Conservation (phyloP, 2,888 invertebrate species). For the Agonum fuliginosum region DNA sequence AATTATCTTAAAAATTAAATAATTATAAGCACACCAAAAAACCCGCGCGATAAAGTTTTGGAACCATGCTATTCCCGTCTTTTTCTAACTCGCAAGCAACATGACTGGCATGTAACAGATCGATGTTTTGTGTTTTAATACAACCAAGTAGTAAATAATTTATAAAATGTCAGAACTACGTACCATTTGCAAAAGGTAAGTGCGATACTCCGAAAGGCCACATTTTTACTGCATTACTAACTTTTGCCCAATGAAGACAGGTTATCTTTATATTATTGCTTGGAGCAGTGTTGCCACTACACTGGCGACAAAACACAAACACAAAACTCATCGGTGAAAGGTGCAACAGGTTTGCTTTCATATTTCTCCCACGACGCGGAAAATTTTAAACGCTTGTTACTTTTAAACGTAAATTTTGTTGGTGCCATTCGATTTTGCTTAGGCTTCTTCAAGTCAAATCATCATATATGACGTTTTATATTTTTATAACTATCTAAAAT, state of each 20-base stretch:
- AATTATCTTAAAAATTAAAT: background rate
- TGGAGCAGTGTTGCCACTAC: constrained; percentile 49
- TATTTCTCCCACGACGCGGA: too few relatives aligned
- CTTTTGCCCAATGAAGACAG: constrained; percentile 19
- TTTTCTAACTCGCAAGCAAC: background rate
- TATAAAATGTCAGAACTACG: constrained; percentile 44
- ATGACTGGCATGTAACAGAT: constrained; percentile 7
- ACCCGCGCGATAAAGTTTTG: constrained; percentile 3
- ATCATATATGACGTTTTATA: too few relatives aligned
- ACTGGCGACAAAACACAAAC: background rate
- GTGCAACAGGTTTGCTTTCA: too few relatives aligned
- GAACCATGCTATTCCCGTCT: too few relatives aligned
- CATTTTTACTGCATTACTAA: constrained; percentile 43
- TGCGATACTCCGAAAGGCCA: constrained; percentile 44
- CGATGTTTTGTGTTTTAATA: background rate
- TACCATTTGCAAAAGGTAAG: constrained; percentile 60
- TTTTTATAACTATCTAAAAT: too few relatives aligned
- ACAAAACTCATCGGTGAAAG: background rate
- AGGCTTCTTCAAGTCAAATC: too few relatives aligned
- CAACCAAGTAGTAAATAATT: background rate
- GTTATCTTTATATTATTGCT: constrained; percentile 41
- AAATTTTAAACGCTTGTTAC: too few relatives aligned
- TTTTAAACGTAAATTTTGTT: too few relatives aligned
- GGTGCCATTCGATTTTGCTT: too few relatives aligned
- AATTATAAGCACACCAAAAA: too few relatives aligned